Percentiles rank a stretch among this genome's conserved stretches.
These are phyloP conservation scores for Brenthis hecate DNA, from an alignment of 2,888 invertebrate species.

Conservation along the genomic window DNA sequence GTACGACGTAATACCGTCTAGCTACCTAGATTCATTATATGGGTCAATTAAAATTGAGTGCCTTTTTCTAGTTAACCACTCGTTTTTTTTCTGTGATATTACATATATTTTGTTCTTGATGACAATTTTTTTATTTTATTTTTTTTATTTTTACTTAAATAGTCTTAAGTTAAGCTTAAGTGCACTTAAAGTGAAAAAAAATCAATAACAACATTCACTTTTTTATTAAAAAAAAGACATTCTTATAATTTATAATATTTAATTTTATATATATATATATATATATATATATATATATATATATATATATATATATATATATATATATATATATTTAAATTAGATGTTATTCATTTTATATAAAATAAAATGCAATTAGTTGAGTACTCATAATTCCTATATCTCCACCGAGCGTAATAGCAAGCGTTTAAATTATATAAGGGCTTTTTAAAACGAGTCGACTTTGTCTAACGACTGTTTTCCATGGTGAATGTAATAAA, in stretches of 20 bases:
- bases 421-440: constrained; percentile 14
- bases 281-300: background rate
- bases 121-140: constrained; percentile 1
- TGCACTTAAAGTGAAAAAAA: too few relatives aligned
- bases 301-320: too few relatives aligned
- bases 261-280: background rate
- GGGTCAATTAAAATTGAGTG: constrained; percentile 47
- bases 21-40: constrained; percentile 45
- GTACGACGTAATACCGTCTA: constrained; percentile 44
- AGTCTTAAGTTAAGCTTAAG: background rate
- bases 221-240: too few relatives aligned
- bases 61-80: constrained; percentile 27
- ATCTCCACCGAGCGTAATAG: constrained; percentile 15
- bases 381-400: constrained; percentile 7
- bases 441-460: constrained; percentile 16
- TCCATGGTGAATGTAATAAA: constrained; percentile 25
- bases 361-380: constrained; percentile 12
- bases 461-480: constrained; percentile 26
- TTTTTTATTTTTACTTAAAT: background rate
- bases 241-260: background rate
- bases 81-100: constrained; percentile 5
- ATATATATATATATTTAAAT: background rate
- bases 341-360: background rate
- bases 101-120: background rate
- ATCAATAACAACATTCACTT: too few relatives aligned